Evolutionary conservation across 2,797 vertebrate genomes (phyloP).

Genomic region (Silurus aristotelis): DNA sequence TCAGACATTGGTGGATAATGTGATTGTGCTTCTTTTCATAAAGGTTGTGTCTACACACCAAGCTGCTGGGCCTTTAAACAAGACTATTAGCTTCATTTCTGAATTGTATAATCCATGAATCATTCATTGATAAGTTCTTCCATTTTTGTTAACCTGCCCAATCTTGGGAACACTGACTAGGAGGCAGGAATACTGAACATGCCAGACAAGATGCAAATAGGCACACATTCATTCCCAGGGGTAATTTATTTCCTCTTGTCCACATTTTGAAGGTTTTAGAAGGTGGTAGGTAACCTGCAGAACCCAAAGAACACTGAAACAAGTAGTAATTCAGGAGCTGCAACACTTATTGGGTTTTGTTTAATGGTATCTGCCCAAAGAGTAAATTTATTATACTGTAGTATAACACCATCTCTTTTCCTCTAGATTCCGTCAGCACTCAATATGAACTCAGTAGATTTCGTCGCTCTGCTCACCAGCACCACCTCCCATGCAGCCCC

Average conservation of each 20-base stretch:
- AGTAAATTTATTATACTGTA: neutral
- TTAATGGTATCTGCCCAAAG: neutral
- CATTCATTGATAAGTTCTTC: neutral
- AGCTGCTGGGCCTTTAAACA: neutral
- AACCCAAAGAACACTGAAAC: neutral
- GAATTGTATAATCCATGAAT: neutral
- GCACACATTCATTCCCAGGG: neutral
- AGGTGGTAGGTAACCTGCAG: neutral
- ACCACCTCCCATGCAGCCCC: constrained; percentile 59
- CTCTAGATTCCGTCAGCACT: constrained; percentile 60
- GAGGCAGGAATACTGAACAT: neutral
- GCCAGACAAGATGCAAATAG: neutral
- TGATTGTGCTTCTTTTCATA: neutral
- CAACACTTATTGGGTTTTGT: neutral
- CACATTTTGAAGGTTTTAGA: neutral
- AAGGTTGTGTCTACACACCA: neutral
- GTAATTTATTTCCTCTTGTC: neutral
- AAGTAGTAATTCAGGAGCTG: neutral
- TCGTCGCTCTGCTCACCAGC: constrained; percentile 46
- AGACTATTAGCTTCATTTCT: neutral
- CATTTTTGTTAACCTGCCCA: neutral
- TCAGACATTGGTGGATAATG: neutral
- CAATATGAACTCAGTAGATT: constrained; percentile 44
- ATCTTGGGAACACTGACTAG: neutral
- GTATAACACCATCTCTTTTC: neutral